phyloP scores from a whole-genome alignment of 1,140 invertebrate species.

The Planococcus citri region DNA sequence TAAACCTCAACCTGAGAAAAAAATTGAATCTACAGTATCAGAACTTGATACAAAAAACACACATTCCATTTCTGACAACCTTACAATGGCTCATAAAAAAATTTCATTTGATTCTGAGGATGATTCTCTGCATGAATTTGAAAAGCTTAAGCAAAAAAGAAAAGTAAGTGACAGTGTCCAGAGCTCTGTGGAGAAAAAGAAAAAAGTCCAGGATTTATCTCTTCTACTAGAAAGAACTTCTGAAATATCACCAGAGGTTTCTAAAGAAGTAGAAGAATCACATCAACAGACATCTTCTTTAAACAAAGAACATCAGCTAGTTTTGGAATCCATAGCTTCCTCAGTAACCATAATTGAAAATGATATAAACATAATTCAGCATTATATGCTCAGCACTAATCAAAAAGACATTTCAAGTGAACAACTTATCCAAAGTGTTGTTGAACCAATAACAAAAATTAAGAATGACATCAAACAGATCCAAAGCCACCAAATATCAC shows the following conservation, averaged over 20 bases:
- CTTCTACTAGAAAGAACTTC: too few relatives aligned
- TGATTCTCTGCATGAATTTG: conserved; percentile 30
- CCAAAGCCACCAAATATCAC: not conserved
- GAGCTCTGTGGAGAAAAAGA: not conserved
- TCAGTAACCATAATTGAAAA: conserved; percentile 49
- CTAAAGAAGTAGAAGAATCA: not conserved
- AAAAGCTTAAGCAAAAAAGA: conserved; percentile 26
- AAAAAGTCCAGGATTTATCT: too few relatives aligned
- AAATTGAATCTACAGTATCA: too few relatives aligned
- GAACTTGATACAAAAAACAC: too few relatives aligned
- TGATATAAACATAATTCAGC: conserved; percentile 39
- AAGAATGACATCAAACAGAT: not conserved
- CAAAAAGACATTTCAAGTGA: not conserved
- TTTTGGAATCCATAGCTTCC: conserved; percentile 37
- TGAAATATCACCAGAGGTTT: too few relatives aligned
- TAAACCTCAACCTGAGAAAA: too few relatives aligned
- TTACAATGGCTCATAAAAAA: not conserved
- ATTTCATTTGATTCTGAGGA: conserved; percentile 29
- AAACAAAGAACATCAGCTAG: conserved; percentile 22
- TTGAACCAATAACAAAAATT: not conserved
- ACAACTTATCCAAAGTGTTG: not conserved
- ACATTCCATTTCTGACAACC: too few relatives aligned
- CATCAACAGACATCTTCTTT: not conserved
- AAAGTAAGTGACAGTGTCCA: conserved; percentile 24
- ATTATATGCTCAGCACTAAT: conserved; percentile 21